Evolutionary conservation across 2,888 invertebrate species (phyloP).

Genomic region (Pharmacophagus antenor): DNA sequence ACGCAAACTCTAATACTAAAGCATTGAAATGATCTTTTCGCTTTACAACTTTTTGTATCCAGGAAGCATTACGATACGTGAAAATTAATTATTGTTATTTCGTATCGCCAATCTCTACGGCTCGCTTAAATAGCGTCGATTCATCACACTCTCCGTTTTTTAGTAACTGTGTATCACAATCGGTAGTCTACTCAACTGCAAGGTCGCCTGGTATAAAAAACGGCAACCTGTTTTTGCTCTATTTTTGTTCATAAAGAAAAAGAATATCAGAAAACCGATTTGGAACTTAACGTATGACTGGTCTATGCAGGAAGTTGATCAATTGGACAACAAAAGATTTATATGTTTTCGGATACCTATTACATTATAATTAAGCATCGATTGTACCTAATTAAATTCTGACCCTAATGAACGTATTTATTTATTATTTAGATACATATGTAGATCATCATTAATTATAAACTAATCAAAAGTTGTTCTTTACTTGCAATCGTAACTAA

Average conservation of each 20-base stretch:
- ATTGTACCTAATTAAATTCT: constrained; percentile 33
- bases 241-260: constrained; percentile 73
- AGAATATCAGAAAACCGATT: constrained; percentile 75
- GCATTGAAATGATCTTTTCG: constrained; percentile 52
- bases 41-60: constrained; percentile 47
- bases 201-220: constrained; percentile 74
- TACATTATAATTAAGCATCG: constrained; percentile 44
- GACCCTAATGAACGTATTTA: constrained; percentile 12
- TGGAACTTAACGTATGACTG: constrained; percentile 65
- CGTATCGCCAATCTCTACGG: constrained; percentile 53
- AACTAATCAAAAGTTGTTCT: background rate
- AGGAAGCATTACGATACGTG: constrained; percentile 51
- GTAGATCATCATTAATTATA: background rate
- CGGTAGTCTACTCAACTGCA: constrained; percentile 72
- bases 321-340: constrained; percentile 75
- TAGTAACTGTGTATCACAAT: constrained; percentile 70
- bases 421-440: background rate
- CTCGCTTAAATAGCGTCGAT: constrained; percentile 51
- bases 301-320: constrained; percentile 74
- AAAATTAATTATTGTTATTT: constrained; percentile 51
- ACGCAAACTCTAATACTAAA: constrained; percentile 50
- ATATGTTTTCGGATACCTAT: constrained; percentile 64
- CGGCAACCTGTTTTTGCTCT: constrained; percentile 70
- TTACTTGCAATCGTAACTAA: constrained; percentile 5
- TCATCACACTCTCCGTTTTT: constrained; percentile 70